Percentiles rank a stretch among this genome's conserved stretches.
Evolutionary conservation across 2,797 vertebrate genomes (phyloP).

Genomic region (Sebastes diaconus): DNA sequence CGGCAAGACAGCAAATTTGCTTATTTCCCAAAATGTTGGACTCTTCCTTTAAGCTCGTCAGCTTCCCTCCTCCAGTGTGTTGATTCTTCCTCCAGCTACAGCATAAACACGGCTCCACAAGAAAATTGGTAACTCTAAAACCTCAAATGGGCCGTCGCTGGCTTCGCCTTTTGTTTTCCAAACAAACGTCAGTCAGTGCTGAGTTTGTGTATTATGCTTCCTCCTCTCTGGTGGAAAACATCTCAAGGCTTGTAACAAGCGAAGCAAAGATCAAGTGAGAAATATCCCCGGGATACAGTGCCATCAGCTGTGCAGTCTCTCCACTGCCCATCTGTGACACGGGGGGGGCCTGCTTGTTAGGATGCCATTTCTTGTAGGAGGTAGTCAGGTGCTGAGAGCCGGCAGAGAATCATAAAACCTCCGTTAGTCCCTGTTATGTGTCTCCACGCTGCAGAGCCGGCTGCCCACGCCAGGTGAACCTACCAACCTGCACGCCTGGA

Average conservation of each 20-base stretch:
- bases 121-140: conserved; percentile 31
- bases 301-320: conserved; percentile 2
- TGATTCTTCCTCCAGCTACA: conserved; percentile 23
- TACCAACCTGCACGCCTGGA: conserved; percentile 26
- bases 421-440: conserved; percentile 24
- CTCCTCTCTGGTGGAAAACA: conserved; percentile 38
- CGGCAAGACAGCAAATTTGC: neutral
- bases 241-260: conserved; percentile 21
- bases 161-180: conserved; percentile 32
- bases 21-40: neutral
- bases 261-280: conserved; percentile 22
- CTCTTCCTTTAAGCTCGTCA: neutral
- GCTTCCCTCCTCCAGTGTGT: conserved; percentile 18
- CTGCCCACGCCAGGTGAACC: conserved; percentile 61
- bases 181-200: conserved; percentile 22
- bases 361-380: conserved; percentile 49
- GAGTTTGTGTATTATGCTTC: conserved; percentile 27
- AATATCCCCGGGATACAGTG: neutral
- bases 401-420: conserved; percentile 31
- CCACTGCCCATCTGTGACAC: conserved; percentile 30
- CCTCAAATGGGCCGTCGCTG: conserved; percentile 28
- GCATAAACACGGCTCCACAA: conserved; percentile 31
- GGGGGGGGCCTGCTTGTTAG: conserved; percentile 33
- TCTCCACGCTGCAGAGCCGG: conserved; percentile 18
- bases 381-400: conserved; percentile 32